phyloP scores from a whole-genome alignment of 2,888 invertebrate genomes.

The Protodeltote pygarga region DNA sequence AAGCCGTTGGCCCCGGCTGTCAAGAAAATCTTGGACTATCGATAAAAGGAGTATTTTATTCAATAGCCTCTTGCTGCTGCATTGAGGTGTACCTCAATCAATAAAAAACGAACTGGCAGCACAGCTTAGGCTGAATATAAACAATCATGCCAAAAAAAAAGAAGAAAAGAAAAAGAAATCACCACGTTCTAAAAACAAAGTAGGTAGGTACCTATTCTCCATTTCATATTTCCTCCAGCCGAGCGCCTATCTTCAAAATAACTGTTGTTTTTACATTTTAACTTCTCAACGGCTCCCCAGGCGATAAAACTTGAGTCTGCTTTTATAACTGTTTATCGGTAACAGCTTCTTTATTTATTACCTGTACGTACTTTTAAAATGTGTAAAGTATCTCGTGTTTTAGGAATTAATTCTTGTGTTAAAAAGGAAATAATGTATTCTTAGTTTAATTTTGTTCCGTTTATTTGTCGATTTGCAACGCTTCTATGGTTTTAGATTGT shows the following conservation, averaged over 20 bases:
- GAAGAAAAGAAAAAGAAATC: conserved; percentile 2
- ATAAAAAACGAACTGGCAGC: too few relatives aligned
- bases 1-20: too few relatives aligned
- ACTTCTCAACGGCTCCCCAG: conserved; percentile 16
- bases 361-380: conserved; percentile 29
- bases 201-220: conserved; percentile 5
- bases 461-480: too few relatives aligned
- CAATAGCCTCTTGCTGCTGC: too few relatives aligned
- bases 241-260: conserved; percentile 27
- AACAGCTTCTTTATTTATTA: conserved; percentile 30
- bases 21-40: too few relatives aligned
- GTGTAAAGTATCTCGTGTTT: conserved; percentile 9
- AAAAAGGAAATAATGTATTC: too few relatives aligned
- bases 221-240: conserved; percentile 19
- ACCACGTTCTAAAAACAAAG: conserved; percentile 7
- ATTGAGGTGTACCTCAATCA: too few relatives aligned
- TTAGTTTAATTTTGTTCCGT: too few relatives aligned
- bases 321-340: conserved; percentile 33
- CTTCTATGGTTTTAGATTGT: too few relatives aligned
- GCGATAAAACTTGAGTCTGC: conserved; percentile 13
- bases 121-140: too few relatives aligned
- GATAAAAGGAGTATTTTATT: too few relatives aligned
- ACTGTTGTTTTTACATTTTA: conserved; percentile 34
- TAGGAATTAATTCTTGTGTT: conserved; percentile 1
- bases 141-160: too few relatives aligned